phyloP scores from a whole-genome alignment of 2,888 invertebrate species.

The Macrophya annulata region DNA sequence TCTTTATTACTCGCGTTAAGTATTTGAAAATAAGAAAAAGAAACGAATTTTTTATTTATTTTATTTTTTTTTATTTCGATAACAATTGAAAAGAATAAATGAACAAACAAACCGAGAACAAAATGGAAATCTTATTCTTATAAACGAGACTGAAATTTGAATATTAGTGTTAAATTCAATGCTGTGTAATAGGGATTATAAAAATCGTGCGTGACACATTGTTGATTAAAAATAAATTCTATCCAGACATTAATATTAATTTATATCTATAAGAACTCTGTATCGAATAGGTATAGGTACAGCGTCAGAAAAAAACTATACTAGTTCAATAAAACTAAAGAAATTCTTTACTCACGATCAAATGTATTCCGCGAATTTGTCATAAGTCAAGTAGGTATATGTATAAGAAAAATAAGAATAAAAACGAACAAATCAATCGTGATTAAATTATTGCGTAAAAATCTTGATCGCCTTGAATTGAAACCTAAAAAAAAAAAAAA shows the following conservation, averaged over 20 bases:
- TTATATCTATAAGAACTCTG: neutral
- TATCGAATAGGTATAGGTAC: no score
- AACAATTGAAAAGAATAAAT: no score
- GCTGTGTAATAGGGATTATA: neutral
- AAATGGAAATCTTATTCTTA: neutral
- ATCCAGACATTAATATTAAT: constrained; percentile 41
- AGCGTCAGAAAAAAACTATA: neutral
- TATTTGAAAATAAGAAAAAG: neutral
- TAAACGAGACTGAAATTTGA: no score
- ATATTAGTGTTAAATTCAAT: neutral
- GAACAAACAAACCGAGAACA: neutral
- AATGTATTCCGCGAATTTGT: neutral
- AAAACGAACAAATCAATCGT: neutral
- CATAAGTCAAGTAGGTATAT: no score
- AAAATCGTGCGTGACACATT: constrained; percentile 11
- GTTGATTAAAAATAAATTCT: neutral
- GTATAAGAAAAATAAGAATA: neutral
- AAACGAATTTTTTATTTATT: no score
- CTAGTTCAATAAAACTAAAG: neutral
- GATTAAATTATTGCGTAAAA: neutral
- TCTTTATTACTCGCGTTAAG: neutral
- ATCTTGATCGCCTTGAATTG: neutral
- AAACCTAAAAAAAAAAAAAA: neutral
- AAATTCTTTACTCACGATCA: neutral
- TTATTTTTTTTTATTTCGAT: no score